phyloP scores from a whole-genome alignment of 2,797 vertebrate species.

The Merluccius polli region DNA sequence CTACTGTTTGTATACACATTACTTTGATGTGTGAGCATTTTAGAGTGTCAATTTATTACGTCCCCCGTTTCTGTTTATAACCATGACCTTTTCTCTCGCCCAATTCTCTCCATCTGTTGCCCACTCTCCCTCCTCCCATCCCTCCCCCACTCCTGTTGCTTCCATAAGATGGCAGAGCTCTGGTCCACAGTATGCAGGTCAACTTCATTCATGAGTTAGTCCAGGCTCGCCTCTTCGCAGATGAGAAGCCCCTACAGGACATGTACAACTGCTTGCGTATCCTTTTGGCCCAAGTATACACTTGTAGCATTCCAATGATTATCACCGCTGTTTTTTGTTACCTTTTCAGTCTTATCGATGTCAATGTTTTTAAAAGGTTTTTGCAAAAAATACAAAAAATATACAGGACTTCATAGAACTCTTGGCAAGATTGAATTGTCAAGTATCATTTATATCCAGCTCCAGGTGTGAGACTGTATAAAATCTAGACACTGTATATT shows the following conservation, averaged over 20 bases:
- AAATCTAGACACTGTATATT: neutral
- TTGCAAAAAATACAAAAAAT: neutral
- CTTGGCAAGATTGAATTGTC: neutral
- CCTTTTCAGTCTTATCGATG: slow-evolving; percentile 23
- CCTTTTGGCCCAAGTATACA: slow-evolving; percentile 58
- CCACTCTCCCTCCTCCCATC: neutral
- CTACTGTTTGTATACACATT: neutral
- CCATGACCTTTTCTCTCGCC: neutral
- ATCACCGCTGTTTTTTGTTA: slow-evolving; percentile 53
- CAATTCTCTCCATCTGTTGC: neutral
- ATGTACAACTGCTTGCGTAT: slow-evolving; percentile 99
- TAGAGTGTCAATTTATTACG: neutral
- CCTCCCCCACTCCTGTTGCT: neutral
- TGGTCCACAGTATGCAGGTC: slow-evolving; percentile 98
- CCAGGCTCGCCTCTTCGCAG: slow-evolving; percentile 95
- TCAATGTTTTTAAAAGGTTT: neutral
- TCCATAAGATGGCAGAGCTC: slow-evolving; percentile 84
- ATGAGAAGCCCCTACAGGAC: slow-evolving; percentile 98
- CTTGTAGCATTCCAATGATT: slow-evolving; percentile 57
- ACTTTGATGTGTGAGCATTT: neutral
- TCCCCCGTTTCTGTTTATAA: neutral
- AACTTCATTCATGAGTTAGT: slow-evolving; percentile 98
- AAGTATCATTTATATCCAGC: neutral
- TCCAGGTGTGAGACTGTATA: neutral
- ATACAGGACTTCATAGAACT: neutral